Evolutionary conservation across 2,797 vertebrate species (phyloP).

Genomic region (Enteromius trimaculatus): DNA sequence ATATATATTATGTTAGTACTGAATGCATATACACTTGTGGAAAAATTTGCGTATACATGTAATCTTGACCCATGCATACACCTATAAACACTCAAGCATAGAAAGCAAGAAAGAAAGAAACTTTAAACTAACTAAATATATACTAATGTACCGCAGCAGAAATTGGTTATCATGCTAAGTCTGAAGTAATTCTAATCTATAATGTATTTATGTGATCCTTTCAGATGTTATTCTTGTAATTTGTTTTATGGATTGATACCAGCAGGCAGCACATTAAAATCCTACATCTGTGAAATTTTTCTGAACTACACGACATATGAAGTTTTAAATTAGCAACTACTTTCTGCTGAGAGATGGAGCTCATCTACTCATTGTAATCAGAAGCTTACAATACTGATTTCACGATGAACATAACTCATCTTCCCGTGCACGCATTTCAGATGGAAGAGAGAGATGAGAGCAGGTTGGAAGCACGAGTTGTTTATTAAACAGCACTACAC

Average conservation of each 20-base stretch:
- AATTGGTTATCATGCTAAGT: background rate
- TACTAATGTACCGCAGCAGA: background rate
- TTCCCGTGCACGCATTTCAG: background rate
- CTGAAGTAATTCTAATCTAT: background rate
- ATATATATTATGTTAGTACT: no score
- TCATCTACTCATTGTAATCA: slow-evolving; percentile 7
- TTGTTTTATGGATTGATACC: background rate
- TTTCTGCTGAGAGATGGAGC: background rate
- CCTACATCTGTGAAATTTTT: background rate
- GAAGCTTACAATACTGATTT: background rate
- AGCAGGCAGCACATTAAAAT: background rate
- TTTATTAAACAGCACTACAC: slow-evolving; percentile 32
- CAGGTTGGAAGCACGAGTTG: slow-evolving; percentile 13
- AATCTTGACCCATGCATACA: no score
- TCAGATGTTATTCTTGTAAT: background rate
- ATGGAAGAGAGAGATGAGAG: background rate
- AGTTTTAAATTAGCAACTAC: background rate
- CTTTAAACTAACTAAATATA: background rate
- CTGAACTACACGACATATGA: background rate
- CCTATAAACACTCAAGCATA: no score
- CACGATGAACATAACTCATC: background rate
- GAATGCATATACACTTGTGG: no score
- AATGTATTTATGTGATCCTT: background rate
- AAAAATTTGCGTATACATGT: no score
- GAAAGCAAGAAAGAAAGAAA: background rate